Conservation (phyloP, 2,888 invertebrate genomes). For the Uropetala carovei region DNA sequence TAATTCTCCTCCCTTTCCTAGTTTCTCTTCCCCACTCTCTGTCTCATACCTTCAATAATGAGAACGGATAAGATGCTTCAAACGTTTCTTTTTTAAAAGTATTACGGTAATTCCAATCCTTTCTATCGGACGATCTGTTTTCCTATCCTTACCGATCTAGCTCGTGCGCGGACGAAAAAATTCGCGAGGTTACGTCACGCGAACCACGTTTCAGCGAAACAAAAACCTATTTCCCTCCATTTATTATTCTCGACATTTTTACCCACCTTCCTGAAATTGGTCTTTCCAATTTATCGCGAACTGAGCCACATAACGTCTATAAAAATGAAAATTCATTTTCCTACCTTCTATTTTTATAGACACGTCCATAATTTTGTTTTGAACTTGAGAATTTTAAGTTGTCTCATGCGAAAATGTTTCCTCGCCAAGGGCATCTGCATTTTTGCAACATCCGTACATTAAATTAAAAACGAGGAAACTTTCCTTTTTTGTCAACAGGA, state of each 20-base stretch:
- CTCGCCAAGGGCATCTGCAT: too few species aligned
- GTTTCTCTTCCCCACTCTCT: neutral
- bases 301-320: too few species aligned
- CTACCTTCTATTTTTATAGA: too few species aligned
- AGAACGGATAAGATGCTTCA: neutral
- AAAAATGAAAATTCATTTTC: too few species aligned
- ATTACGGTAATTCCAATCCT: neutral
- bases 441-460: too few species aligned
- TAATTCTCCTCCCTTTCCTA: neutral
- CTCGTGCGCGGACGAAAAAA: neutral
- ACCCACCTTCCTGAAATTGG: neutral
- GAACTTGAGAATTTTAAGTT: too few species aligned
- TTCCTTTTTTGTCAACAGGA: too few species aligned
- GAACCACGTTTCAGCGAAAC: neutral
- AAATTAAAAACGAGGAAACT: too few species aligned
- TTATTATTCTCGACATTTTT: neutral
- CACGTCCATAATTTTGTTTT: too few species aligned
- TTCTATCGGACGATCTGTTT: neutral
- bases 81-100: neutral
- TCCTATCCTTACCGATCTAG: neutral
- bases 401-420: too few species aligned
- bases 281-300: too few species aligned
- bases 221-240: neutral
- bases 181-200: neutral
- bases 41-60: neutral